Conservation (phyloP, 2,797 vertebrate species). For the Simalia tracyae region DNA sequence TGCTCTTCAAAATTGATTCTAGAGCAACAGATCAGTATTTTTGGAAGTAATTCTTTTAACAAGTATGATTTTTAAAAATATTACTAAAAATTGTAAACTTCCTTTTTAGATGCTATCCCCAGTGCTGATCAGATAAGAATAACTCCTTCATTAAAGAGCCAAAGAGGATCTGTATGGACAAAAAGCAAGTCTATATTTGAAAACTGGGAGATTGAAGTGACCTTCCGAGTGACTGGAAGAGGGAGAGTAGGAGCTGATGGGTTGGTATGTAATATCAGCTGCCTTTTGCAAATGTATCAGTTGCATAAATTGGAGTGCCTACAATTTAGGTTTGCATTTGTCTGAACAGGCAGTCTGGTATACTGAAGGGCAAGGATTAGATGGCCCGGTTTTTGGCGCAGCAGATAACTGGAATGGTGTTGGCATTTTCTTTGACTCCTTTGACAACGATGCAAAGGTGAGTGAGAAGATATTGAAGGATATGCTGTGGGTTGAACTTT, state of each 20-base stretch:
- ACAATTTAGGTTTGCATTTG: slow-evolving; percentile 12
- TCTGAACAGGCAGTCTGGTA: slow-evolving; percentile 89
- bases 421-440: slow-evolving; percentile 97
- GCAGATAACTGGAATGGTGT: slow-evolving; percentile 92
- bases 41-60: not conserved
- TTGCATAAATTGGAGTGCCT: not conserved
- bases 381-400: slow-evolving; percentile 93
- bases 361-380: slow-evolving; percentile 85
- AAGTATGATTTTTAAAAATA: not conserved
- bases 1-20: no score
- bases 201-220: slow-evolving; percentile 92
- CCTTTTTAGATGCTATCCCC: slow-evolving; percentile 89
- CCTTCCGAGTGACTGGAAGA: slow-evolving; percentile 92
- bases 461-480: slow-evolving; percentile 35
- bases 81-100: not conserved
- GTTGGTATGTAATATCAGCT: slow-evolving; percentile 77
- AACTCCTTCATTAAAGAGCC: slow-evolving; percentile 92
- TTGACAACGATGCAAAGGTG: slow-evolving; percentile 98
- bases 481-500: not conserved
- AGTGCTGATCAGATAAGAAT: slow-evolving; percentile 95
- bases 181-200: slow-evolving; percentile 85
- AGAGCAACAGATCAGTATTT: not conserved
- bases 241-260: slow-evolving; percentile 94
- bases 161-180: slow-evolving; percentile 91
- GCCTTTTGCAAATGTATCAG: not conserved